phyloP scores from a whole-genome alignment of 2,888 invertebrate species.

The Bedellia somnulentella region DNA sequence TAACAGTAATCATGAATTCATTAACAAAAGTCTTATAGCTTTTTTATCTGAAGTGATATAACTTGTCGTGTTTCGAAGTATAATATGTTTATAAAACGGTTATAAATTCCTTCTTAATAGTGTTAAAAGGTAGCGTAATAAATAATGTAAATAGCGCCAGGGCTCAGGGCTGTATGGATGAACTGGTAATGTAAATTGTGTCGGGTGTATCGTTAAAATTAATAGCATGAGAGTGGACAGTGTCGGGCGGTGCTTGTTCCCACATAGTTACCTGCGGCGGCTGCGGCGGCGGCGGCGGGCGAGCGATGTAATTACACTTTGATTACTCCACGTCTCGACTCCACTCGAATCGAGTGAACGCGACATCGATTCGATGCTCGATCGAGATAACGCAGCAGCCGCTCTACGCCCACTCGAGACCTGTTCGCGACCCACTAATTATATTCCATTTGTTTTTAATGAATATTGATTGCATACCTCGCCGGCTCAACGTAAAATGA shows the following conservation, averaged over 20 bases:
- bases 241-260: slow-evolving; percentile 5
- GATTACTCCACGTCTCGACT: slow-evolving; percentile 25
- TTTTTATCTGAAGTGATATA: no score
- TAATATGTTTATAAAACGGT: no score
- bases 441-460: slow-evolving; percentile 54
- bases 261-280: slow-evolving; percentile 9
- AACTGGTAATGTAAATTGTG: slow-evolving; percentile 1
- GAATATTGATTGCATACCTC: slow-evolving; percentile 44
- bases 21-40: no score
- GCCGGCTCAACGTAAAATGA: slow-evolving; percentile 11
- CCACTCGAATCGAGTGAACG: not conserved
- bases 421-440: slow-evolving; percentile 31
- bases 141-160: no score
- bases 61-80: no score
- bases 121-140: no score
- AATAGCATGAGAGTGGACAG: no score
- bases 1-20: no score
- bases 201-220: slow-evolving; percentile 4
- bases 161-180: no score
- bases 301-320: slow-evolving; percentile 40
- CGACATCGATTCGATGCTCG: slow-evolving; percentile 18
- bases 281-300: slow-evolving; percentile 18
- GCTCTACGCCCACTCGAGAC: slow-evolving; percentile 35
- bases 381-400: slow-evolving; percentile 46
- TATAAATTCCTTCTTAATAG: no score